Evolutionary conservation across 2,888 invertebrate species (phyloP).

Genomic region (Scaptomyza cyrtandrae): DNA sequence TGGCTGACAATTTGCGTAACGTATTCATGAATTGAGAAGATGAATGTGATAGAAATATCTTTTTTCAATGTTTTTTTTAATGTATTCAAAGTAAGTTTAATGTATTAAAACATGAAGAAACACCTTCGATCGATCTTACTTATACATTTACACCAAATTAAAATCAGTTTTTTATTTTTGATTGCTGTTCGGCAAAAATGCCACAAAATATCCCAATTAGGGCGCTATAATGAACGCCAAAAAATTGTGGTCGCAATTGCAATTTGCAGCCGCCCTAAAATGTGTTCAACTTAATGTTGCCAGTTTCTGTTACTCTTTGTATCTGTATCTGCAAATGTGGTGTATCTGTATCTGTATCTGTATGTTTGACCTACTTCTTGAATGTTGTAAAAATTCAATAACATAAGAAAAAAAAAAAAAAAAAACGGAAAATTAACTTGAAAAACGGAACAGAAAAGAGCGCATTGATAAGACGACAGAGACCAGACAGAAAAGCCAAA

Average conservation of each 20-base stretch:
- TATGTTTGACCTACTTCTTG: constrained; percentile 71
- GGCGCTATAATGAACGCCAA: constrained; percentile 61
- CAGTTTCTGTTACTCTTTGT: background rate
- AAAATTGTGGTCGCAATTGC: constrained; percentile 47
- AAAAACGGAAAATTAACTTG: constrained; percentile 72
- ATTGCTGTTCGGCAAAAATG: no score
- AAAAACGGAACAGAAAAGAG: constrained; percentile 55
- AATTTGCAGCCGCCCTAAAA: constrained; percentile 48
- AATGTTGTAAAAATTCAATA: constrained; percentile 75
- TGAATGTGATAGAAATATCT: no score
- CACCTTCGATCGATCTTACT: no score
- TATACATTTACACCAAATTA: no score
- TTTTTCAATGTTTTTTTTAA: no score
- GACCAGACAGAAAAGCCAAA: constrained; percentile 44
- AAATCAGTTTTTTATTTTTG: no score
- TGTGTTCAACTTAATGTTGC: constrained; percentile 8
- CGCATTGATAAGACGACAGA: constrained; percentile 72
- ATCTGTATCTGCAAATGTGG: constrained; percentile 12
- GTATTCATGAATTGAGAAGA: no score
- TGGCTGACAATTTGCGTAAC: no score
- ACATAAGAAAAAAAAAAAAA: no score
- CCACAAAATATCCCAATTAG: constrained; percentile 49
- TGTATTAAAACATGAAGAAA: no score
- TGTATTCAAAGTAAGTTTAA: no score
- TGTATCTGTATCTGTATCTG: constrained; percentile 24